Base-by-base conservation (phyloP, 2,113 vertebrate genomes). In the Stercorarius parasiticus region DNA sequence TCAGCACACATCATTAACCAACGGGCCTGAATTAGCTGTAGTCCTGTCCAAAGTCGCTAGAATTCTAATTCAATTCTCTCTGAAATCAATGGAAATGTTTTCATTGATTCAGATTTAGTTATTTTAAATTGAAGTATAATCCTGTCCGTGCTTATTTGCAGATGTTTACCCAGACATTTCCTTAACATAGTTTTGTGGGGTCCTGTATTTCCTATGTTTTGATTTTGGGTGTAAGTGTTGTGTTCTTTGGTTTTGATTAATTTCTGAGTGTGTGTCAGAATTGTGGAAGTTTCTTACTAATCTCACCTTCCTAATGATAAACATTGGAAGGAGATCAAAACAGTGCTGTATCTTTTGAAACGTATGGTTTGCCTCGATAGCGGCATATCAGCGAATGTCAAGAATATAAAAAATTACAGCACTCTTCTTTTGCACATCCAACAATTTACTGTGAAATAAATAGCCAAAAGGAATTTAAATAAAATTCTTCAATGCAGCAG, bases 121-220 rank as follows among this genome's bases (percentile, higher is more conserved):
- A 11, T 42, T 90, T 77, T 53, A 69, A 91, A 45, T 38, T 32
- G 45, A 83, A 92, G 45, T 62, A 34, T 25, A 71, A n/a, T 64
- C 38, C 47, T n/a, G 9, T 9, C 61, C 27, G 0, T 21, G n/a
- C 45, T 77, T n/a, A 9, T 77, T 74, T 55, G 32, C 81, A 73
- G 93, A 53, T 84, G 56, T 94, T 95, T 95, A 89, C 18, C 61
- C 88, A 95, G 86, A 53, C 53, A 34, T 85, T 95, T 96, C 91
- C 83, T 93, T 71, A 72, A 47, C 50, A 34, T 56, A 50, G 5
- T 47, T 95, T 80, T 95, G 62, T 55, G 56, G 62, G 43, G 13
- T 91, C 81, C 59, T 92, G n/a, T 22, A 73, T 84, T 95, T 96
- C 91, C 84, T 85, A 0, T 92, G 72, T 89, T 97, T 97, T 93